A percentile compares a stretch with the other conserved stretches of the same genome.
Conservation (phyloP, 2,888 invertebrate genomes). For the Coenonympha arcania region DNA sequence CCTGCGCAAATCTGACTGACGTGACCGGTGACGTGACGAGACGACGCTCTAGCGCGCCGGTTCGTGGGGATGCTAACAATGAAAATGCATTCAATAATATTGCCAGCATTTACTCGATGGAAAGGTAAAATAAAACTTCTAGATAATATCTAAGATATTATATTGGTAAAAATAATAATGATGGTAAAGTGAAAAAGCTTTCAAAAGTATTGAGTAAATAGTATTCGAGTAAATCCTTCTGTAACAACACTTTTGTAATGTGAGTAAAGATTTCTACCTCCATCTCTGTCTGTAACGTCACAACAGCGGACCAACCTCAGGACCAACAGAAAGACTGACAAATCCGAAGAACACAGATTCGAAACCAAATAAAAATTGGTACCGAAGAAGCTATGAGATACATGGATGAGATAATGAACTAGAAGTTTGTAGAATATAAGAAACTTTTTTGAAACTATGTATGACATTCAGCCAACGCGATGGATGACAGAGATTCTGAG, state of each 20-base stretch:
- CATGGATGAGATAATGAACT: too few relatives aligned
- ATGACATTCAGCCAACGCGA: conserved; percentile 57
- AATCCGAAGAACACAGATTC: background rate
- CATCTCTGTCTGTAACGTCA: too few relatives aligned
- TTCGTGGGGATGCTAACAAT: conserved; percentile 15
- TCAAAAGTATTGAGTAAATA: too few relatives aligned
- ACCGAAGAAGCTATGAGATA: too few relatives aligned
- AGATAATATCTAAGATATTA: background rate
- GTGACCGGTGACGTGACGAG: conserved; percentile 31
- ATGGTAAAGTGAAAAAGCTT: too few relatives aligned
- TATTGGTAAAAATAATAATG: too few relatives aligned
- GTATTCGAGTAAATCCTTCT: too few relatives aligned
- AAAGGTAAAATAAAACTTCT: background rate
- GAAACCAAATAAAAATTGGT: background rate
- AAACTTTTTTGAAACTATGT: background rate
- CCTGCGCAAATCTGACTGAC: conserved; percentile 50
- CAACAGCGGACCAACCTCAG: too few relatives aligned
- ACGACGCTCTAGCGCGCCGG: conserved; percentile 16
- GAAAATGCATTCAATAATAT: conserved; percentile 13
- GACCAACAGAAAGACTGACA: background rate
- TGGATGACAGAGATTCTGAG: conserved; percentile 71
- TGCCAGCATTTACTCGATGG: conserved; percentile 4
- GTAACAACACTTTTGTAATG: too few relatives aligned
- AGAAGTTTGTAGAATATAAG: background rate
- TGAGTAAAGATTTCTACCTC: too few relatives aligned